Conservation (phyloP, 2,888 invertebrate genomes). For the Andricus quercusramuli region DNA sequence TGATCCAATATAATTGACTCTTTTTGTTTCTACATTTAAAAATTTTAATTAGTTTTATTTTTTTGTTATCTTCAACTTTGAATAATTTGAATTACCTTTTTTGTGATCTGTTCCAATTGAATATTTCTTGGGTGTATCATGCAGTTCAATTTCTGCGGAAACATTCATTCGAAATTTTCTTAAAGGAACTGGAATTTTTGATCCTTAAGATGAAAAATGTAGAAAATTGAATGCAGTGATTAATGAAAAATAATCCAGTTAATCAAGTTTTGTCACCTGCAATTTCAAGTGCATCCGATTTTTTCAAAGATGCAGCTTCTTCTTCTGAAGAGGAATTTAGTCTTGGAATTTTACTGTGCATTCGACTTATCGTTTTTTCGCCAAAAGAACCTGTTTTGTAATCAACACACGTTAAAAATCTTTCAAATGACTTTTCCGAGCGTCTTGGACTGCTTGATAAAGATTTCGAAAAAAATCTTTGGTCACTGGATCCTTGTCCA, state of each 20-base stretch:
- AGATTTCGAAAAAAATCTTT: not conserved
- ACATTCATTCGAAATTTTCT: not conserved
- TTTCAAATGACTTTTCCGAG: not conserved
- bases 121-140: not conserved
- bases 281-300: not conserved
- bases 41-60: not conserved
- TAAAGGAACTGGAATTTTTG: constrained; percentile 22
- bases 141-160: not conserved
- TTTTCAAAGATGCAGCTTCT: not conserved
- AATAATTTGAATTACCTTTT: constrained; percentile 1
- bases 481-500: not conserved
- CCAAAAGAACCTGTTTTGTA: not conserved
- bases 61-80: not conserved
- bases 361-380: not conserved
- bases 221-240: not conserved
- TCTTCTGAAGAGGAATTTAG: not conserved
- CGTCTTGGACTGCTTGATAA: not conserved
- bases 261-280: not conserved
- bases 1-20: not conserved
- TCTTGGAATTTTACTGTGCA: constrained; percentile 7
- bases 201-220: not conserved
- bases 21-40: not conserved
- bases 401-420: constrained; percentile 3
- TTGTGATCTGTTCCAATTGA: not conserved
- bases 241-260: not conserved